A percentile compares a stretch with the other conserved stretches of the same genome.
Conservation (phyloP, 2,888 invertebrate genomes). For the Macrosoma leucophasiata region DNA sequence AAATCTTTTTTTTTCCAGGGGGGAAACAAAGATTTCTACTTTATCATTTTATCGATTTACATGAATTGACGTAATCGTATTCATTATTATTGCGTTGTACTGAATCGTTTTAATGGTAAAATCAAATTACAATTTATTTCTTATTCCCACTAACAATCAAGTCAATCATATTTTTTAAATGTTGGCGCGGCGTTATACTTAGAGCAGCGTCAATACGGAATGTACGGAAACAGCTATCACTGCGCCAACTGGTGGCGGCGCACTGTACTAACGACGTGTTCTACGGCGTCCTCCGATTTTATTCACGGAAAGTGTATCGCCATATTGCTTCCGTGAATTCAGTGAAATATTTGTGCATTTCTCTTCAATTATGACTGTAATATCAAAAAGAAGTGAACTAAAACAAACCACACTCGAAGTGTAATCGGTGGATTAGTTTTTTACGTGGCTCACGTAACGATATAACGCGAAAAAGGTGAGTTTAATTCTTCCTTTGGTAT, state of each 20-base stretch:
- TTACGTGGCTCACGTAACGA: constrained; percentile 42
- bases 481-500: constrained; percentile 70
- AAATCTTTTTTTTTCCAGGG: no score
- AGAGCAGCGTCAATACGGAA: constrained; percentile 71
- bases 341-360: constrained; percentile 68
- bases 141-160: no score
- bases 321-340: constrained; percentile 75
- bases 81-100: no score
- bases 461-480: constrained; percentile 64
- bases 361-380: constrained; percentile 71
- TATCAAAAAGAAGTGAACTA: constrained; percentile 65
- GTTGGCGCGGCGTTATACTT: constrained; percentile 29
- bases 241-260: constrained; percentile 61
- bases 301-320: constrained; percentile 74
- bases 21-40: no score
- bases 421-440: constrained; percentile 48
- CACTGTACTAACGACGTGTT: constrained; percentile 72
- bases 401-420: constrained; percentile 48
- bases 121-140: no score
- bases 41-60: no score
- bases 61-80: no score
- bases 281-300: constrained; percentile 75
- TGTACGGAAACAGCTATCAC: constrained; percentile 56
- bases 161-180: constrained; percentile 18
- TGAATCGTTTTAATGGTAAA: no score